Conservation (phyloP, 2,797 vertebrate species). For the Neopelma chrysocephalum region DNA sequence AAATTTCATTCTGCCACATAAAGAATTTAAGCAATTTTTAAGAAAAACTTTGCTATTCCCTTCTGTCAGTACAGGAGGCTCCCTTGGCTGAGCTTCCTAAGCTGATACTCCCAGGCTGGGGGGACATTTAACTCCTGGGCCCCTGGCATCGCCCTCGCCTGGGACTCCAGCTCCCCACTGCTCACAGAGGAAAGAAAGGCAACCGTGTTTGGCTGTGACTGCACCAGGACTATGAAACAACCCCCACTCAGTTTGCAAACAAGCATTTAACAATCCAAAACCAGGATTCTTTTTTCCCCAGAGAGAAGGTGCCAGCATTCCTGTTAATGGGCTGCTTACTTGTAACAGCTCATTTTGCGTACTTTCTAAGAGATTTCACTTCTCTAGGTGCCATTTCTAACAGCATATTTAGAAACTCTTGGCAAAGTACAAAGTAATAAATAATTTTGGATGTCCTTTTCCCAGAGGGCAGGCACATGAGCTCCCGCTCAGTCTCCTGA, state of each 20-base stretch:
- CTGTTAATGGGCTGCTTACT: background rate
- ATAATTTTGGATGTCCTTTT: background rate
- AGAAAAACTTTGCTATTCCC: background rate
- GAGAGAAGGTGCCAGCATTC: background rate
- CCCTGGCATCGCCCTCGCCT: rapidly evolving
- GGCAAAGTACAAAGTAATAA: background rate
- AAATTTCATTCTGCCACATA: background rate
- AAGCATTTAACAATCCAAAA: background rate
- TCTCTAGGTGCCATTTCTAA: slow-evolving; percentile 2
- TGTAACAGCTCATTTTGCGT: background rate
- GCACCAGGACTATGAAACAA: background rate
- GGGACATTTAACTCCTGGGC: background rate
- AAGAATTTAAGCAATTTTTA: background rate
- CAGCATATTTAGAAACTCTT: background rate
- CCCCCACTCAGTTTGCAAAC: background rate
- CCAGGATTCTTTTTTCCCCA: background rate
- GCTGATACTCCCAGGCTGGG: background rate
- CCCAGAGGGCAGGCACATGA: background rate
- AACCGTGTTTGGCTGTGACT: background rate
- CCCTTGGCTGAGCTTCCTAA: background rate
- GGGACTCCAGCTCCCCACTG: background rate
- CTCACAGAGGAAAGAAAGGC: background rate
- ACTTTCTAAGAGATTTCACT: background rate
- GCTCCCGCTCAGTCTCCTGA: background rate
- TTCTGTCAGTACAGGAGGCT: rapidly evolving